phyloP scores from a whole-genome alignment of 2,888 invertebrate genomes.

The Gonocerus acuteangulatus region DNA sequence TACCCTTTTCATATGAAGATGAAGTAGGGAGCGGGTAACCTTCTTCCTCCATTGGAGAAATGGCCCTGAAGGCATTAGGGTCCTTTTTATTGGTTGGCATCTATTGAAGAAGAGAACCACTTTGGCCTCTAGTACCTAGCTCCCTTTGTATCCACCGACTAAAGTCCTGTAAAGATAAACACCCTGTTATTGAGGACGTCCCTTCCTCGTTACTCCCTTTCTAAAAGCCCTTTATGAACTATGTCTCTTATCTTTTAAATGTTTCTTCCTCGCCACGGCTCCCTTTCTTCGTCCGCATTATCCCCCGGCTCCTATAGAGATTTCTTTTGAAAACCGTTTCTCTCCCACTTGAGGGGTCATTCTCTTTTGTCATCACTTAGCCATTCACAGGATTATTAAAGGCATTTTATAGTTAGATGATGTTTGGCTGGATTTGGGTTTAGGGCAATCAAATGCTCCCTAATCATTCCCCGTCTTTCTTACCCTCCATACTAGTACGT shows the following conservation, averaged over 20 bases:
- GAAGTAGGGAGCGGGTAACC: constrained; percentile 2
- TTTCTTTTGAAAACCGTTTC: neutral
- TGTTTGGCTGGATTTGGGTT: too few species aligned
- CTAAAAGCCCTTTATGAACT: constrained; percentile 13
- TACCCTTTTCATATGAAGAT: constrained; percentile 26
- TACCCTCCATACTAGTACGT: too few species aligned
- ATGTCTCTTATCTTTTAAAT: constrained; percentile 14
- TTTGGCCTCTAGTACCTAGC: neutral
- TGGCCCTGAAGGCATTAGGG: constrained; percentile 21
- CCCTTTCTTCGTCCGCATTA: neutral
- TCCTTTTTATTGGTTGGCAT: constrained; percentile 6
- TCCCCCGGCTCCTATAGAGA: neutral
- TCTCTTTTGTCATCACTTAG: too few species aligned
- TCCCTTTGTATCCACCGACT: neutral
- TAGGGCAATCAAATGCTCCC: neutral
- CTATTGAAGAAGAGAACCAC: too few species aligned
- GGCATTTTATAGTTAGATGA: too few species aligned
- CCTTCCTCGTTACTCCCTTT: neutral
- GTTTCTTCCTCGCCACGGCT: neutral
- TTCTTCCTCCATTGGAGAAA: neutral
- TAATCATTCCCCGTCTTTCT: too few species aligned
- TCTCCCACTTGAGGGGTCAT: neutral
- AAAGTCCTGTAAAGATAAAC: neutral
- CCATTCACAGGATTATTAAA: too few species aligned
- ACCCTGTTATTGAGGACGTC: neutral